phyloP scores from a whole-genome alignment of 2,113 vertebrate species.

The Leptocoma aspasia region DNA sequence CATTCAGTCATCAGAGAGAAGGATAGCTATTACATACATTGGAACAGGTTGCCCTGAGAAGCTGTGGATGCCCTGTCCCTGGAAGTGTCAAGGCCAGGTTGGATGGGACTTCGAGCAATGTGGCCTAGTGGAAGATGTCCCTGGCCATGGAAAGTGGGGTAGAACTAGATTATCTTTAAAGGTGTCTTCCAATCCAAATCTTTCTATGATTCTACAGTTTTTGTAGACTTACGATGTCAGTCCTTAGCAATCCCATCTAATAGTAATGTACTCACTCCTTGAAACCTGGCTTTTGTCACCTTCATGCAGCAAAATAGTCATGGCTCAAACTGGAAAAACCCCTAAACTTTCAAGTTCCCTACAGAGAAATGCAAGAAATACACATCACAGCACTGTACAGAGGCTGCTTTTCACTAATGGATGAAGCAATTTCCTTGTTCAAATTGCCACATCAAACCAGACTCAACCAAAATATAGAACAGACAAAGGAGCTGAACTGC shows the following conservation, averaged over 20 bases:
- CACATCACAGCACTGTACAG: neutral
- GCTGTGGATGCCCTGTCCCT: neutral
- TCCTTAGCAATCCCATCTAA: neutral
- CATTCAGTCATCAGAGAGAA: neutral
- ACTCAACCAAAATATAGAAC: neutral
- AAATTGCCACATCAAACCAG: neutral
- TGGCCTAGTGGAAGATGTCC: neutral
- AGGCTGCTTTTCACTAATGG: neutral
- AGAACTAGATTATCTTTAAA: neutral
- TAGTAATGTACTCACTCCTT: neutral
- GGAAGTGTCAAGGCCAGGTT: neutral
- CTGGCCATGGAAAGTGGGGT: neutral
- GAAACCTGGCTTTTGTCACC: neutral
- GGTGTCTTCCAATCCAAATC: neutral
- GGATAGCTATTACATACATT: neutral
- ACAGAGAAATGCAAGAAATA: neutral
- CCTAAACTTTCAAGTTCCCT: neutral
- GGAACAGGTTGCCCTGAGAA: neutral
- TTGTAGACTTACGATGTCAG: neutral
- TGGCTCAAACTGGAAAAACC: neutral
- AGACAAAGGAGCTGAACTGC: neutral
- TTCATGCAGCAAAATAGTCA: neutral
- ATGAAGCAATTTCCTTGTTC: neutral
- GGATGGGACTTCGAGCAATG: neutral
- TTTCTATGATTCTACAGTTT: neutral